These are phyloP conservation scores for Hydrotaea diabolus DNA, from an alignment of 2,888 invertebrate species.

Conservation along the genomic window DNA sequence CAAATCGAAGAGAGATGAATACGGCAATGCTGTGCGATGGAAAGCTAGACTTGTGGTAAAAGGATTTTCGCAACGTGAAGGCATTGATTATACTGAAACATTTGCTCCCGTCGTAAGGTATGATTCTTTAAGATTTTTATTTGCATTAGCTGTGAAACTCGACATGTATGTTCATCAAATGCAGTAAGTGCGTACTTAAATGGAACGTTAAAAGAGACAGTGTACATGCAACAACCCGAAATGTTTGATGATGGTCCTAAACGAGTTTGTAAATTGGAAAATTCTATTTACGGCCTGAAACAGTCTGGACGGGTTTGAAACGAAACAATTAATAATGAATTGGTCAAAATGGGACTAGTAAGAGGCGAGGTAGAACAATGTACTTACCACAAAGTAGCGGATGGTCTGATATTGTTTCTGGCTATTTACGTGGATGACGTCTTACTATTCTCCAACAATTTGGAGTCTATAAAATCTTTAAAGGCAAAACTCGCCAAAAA, in stretches of 20 bases:
- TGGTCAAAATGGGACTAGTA: constrained; percentile 29
- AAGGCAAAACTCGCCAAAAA: too few species aligned
- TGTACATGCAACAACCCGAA: constrained; percentile 65
- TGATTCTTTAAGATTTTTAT: too few species aligned
- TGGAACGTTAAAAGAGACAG: constrained; percentile 59
- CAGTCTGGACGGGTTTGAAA: constrained; percentile 39
- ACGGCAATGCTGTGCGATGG: neutral
- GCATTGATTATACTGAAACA: constrained; percentile 34
- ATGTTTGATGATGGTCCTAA: too few species aligned
- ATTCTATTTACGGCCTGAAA: too few species aligned
- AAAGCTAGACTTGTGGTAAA: constrained; percentile 26
- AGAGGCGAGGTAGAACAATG: constrained; percentile 55
- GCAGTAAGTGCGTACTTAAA: constrained; percentile 53
- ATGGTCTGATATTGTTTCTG: neutral
- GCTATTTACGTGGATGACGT: constrained; percentile 57
- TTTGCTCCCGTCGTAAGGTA: too few species aligned
- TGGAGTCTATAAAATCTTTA: too few species aligned
- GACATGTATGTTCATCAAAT: constrained; percentile 36
- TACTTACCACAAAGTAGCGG: constrained; percentile 49
- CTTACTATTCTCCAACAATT: too few species aligned
- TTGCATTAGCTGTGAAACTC: too few species aligned
- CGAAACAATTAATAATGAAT: constrained; percentile 21
- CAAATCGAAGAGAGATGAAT: too few species aligned
- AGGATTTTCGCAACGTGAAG: constrained; percentile 36
- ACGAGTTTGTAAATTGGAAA: too few species aligned